Evolutionary conservation across 2,797 vertebrate genomes (phyloP).

Genomic region (Girardinus metallicus): DNA sequence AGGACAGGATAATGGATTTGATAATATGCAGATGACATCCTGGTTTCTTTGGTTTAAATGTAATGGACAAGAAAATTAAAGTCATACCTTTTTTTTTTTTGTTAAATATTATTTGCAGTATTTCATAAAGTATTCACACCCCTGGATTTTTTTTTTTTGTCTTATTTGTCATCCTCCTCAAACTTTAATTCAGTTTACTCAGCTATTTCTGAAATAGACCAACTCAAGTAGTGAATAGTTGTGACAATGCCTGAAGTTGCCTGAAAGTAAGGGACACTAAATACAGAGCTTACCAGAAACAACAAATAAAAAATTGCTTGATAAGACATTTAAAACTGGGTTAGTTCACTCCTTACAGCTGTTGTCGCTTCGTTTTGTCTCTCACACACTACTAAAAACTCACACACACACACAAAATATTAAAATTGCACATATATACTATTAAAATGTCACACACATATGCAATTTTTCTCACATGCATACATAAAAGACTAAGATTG

Average conservation of each 20-base stretch:
- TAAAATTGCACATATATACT: too few species aligned
- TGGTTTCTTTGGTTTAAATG: not conserved
- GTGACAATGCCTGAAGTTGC: not conserved
- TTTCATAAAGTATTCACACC: not conserved
- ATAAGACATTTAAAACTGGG: too few species aligned
- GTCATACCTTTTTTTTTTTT: too few species aligned
- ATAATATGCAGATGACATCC: not conserved
- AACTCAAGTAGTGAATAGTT: not conserved
- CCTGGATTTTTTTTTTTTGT: not conserved
- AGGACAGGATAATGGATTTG: not conserved
- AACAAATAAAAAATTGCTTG: too few species aligned
- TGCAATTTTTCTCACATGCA: too few species aligned
- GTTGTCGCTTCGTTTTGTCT: too few species aligned
- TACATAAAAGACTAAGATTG: too few species aligned
- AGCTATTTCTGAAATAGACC: not conserved
- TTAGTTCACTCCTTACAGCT: too few species aligned
- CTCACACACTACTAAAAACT: too few species aligned
- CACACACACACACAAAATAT: too few species aligned
- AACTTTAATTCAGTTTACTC: not conserved
- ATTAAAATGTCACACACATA: too few species aligned
- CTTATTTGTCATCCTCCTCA: not conserved
- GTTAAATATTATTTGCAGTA: too few species aligned
- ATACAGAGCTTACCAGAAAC: not conserved
- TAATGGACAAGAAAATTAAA: not conserved
- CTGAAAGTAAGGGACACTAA: not conserved